These are phyloP conservation scores for Chaetogeoica ovagalla DNA, from an alignment of 2,888 invertebrate genomes.

Conservation along the genomic window DNA sequence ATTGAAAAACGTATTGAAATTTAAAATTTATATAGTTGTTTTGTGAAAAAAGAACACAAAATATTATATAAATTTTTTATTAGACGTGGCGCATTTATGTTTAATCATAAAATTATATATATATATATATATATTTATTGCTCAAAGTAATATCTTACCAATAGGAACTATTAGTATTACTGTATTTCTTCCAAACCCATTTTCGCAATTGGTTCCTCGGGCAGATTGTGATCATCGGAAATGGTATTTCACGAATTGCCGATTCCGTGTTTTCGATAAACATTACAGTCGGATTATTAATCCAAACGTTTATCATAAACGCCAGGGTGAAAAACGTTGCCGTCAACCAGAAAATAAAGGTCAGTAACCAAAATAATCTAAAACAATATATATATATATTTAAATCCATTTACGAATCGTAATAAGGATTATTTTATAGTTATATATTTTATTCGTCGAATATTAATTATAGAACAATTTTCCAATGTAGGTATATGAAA, in stretches of 20 bases:
- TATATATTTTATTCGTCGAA: not conserved
- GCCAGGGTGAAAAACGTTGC: not conserved
- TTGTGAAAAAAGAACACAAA: too few species aligned
- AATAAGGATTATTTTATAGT: not conserved
- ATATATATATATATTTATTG: too few species aligned
- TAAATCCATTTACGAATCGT: not conserved
- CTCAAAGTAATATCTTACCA: not conserved
- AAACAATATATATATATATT: not conserved
- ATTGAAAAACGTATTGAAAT: too few species aligned
- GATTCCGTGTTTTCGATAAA: constrained; percentile 34
- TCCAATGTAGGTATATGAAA: too few species aligned
- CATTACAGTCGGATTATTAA: constrained; percentile 3
- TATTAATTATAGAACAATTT: not conserved
- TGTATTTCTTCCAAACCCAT: not conserved
- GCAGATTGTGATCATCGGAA: constrained; percentile 21
- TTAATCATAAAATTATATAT: not conserved
- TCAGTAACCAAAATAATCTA: constrained; percentile 4
- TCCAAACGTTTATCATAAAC: not conserved
- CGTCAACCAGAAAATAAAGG: not conserved
- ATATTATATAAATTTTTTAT: too few species aligned
- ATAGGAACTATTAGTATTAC: not conserved
- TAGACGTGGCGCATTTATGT: too few species aligned
- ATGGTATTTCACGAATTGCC: constrained; percentile 25
- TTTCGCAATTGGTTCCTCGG: constrained; percentile 20
- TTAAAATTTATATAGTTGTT: too few species aligned